These are phyloP conservation scores for Pseudorhiza aurosa DNA, from an alignment of 30 jellyfish, hydroid and myxozoan genomes.

Conservation along the genomic window DNA sequence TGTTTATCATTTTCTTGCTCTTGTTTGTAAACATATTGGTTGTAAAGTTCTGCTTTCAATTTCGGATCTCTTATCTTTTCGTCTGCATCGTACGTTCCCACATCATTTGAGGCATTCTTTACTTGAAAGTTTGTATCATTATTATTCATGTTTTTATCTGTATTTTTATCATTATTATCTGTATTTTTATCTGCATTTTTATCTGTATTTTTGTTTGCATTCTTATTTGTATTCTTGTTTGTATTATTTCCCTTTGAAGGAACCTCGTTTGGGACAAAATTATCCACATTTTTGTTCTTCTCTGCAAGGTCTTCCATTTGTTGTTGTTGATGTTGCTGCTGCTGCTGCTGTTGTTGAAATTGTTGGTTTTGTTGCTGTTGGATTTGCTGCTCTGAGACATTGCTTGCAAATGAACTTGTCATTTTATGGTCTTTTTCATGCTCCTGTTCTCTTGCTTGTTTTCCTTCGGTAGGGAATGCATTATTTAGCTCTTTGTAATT, in stretches of 20 bases:
- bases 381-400: neutral
- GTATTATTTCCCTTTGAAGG: neutral
- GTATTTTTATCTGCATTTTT: neutral
- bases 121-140: neutral
- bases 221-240: neutral
- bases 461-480: too few relatives aligned
- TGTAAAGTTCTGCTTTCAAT: slow-evolving; percentile 44
- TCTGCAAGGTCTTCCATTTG: neutral
- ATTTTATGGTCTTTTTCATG: neutral
- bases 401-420: neutral
- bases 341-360: neutral
- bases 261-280: slow-evolving; percentile 2
- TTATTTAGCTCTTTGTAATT: neutral
- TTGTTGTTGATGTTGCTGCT: neutral
- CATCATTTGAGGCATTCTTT: neutral
- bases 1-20: slow-evolving; percentile 1
- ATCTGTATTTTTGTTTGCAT: neutral
- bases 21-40: slow-evolving; percentile 56
- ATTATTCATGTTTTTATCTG: neutral
- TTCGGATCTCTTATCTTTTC: slow-evolving; percentile 30
- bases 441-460: neutral
- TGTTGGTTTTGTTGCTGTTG: neutral
- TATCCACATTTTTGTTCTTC: neutral
- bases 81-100: slow-evolving; percentile 12
- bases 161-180: neutral